A percentile compares a stretch with the other conserved stretches of the same genome.
phyloP scores from a whole-genome alignment of 2,797 vertebrate species.

The Urosaurus nigricauda region DNA sequence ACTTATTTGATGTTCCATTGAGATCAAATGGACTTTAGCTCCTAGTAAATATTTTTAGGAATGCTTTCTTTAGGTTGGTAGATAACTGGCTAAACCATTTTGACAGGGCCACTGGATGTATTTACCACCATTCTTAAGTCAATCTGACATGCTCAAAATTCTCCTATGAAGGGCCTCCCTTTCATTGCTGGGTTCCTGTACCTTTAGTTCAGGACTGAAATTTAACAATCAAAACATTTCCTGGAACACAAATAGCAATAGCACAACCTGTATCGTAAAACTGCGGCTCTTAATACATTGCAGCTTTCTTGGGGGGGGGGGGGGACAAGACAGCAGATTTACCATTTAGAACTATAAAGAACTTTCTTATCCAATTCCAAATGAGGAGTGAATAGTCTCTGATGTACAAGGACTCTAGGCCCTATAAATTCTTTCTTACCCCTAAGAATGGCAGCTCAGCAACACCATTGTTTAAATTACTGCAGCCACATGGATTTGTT shows the following conservation, averaged over 20 bases:
- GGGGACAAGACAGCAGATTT: not conserved
- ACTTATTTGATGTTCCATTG: not conserved
- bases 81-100: not conserved
- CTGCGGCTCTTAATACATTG: not conserved
- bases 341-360: not conserved
- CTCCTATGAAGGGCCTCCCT: not conserved
- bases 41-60: conserved; percentile 32
- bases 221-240: conserved; percentile 2
- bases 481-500: not conserved
- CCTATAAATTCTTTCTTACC: not conserved
- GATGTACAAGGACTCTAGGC: not conserved
- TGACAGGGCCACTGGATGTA: not conserved
- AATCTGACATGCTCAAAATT: not conserved
- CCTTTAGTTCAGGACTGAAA: not conserved
- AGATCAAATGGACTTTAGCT: not conserved
- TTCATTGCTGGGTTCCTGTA: not conserved
- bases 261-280: not conserved
- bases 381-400: not conserved
- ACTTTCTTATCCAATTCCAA: not conserved
- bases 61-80: conserved; percentile 16
- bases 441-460: not conserved
- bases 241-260: not conserved
- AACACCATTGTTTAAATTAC: not conserved
- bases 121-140: not conserved
- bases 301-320: not conserved